Evolutionary conservation across 1,140 invertebrate species (phyloP).

Genomic region (Zophobas atratus): DNA sequence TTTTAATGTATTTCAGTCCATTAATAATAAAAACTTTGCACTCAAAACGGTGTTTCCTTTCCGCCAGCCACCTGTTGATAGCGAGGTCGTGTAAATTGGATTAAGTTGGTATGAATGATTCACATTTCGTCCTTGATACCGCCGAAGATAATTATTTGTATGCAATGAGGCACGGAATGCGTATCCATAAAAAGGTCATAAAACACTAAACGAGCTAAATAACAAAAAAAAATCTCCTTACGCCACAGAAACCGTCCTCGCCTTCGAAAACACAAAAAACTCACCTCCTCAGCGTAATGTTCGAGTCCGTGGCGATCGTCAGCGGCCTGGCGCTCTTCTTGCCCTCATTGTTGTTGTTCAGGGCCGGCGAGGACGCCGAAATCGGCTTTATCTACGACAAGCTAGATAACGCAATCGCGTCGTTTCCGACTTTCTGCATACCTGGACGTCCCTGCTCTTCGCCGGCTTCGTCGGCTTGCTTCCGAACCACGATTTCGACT

Average conservation of each 20-base stretch:
- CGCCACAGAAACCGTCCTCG: background rate
- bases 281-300: slow-evolving; percentile 48
- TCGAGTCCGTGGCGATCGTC: slow-evolving; percentile 23
- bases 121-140: no score
- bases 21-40: no score
- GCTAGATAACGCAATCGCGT: background rate
- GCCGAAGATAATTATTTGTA: no score
- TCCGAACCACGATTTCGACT: slow-evolving; percentile 42
- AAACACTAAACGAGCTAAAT: background rate
- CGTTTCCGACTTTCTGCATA: slow-evolving; percentile 8
- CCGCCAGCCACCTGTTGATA: background rate
- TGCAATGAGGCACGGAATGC: no score
- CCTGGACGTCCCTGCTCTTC: slow-evolving; percentile 12
- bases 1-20: no score
- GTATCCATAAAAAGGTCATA: no score
- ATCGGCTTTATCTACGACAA: slow-evolving; percentile 44
- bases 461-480: slow-evolving; percentile 7
- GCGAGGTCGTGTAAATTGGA: background rate
- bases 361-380: slow-evolving; percentile 30
- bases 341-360: slow-evolving; percentile 34
- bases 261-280: slow-evolving; percentile 11
- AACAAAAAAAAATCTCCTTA: background rate
- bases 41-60: no score
- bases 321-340: slow-evolving; percentile 38
- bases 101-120: background rate